Evolutionary conservation across 1,140 invertebrate species (phyloP).

Genomic region (Gyrodactylus salaris): DNA sequence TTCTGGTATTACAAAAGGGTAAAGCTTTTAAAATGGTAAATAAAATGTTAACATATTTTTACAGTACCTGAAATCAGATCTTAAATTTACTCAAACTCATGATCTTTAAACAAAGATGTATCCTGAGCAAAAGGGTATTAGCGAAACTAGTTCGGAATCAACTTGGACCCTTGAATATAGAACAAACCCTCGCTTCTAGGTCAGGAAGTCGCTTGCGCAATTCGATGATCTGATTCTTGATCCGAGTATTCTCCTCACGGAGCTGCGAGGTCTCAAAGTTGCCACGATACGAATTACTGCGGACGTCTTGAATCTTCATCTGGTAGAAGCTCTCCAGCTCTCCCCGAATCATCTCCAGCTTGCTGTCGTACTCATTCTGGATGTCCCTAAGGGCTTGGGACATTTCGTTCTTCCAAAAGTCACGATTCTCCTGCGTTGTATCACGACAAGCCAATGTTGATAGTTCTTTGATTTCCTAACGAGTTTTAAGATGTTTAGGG

Average conservation of each 20-base stretch:
- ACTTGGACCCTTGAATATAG: neutral
- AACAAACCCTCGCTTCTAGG: constrained; percentile 19
- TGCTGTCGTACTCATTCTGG: constrained; percentile 22
- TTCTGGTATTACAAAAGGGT: too few relatives aligned
- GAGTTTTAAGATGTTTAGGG: too few relatives aligned
- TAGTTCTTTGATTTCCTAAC: constrained; percentile 24
- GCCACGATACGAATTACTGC: constrained; percentile 22
- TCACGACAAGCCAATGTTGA: constrained; percentile 22
- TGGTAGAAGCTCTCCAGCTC: constrained; percentile 19
- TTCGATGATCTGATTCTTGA: constrained; percentile 19
- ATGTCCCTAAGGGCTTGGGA: constrained; percentile 24
- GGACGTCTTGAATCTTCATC: constrained; percentile 23
- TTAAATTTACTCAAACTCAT: too few relatives aligned
- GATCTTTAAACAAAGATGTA: too few relatives aligned
- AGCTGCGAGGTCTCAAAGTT: constrained; percentile 23
- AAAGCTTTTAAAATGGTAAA: too few relatives aligned
- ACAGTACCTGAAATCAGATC: too few relatives aligned
- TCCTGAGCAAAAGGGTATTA: too few relatives aligned
- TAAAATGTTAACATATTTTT: too few relatives aligned
- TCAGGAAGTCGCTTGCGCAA: constrained; percentile 19
- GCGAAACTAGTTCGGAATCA: too few relatives aligned
- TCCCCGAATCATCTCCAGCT: constrained; percentile 18
- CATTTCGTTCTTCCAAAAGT: constrained; percentile 24
- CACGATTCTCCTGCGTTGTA: constrained; percentile 23
- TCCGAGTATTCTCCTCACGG: constrained; percentile 22